Evolutionary conservation across 1,140 invertebrate species (phyloP).

Genomic region (Drosophila dunni): DNA sequence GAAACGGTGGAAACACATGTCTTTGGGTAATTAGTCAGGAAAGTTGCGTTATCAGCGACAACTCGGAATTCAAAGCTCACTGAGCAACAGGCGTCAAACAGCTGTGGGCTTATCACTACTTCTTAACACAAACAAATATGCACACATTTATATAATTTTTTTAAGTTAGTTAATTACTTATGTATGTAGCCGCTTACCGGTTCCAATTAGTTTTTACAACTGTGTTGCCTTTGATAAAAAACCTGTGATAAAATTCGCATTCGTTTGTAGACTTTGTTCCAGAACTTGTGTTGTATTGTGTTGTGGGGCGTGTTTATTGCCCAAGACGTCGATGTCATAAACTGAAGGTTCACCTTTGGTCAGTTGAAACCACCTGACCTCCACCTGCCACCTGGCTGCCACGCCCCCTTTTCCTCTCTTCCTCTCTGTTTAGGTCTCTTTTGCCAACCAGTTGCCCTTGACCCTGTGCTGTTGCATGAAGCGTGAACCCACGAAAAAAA

Average conservation of each 20-base stretch:
- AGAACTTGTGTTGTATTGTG: conserved; percentile 19
- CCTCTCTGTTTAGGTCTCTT: not conserved
- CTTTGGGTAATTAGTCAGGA: conserved; percentile 64
- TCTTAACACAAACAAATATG: no score
- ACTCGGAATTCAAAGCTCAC: conserved; percentile 16
- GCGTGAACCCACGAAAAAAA: conserved; percentile 24
- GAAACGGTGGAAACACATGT: conserved; percentile 49
- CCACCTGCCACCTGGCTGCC: not conserved
- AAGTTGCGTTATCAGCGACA: conserved; percentile 45
- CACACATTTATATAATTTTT: not conserved
- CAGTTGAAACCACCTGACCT: conserved; percentile 4
- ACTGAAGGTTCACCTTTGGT: conserved; percentile 46
- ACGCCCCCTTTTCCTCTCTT: not conserved
- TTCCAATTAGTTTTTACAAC: conserved; percentile 52
- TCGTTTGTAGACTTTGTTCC: conserved; percentile 60
- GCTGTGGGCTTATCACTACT: conserved; percentile 17
- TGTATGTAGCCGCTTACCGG: conserved; percentile 9
- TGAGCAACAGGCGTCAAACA: conserved; percentile 19
- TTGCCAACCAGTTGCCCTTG: conserved; percentile 61
- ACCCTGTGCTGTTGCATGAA: conserved; percentile 54
- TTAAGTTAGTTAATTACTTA: conserved; percentile 1
- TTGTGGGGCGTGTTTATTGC: conserved; percentile 26
- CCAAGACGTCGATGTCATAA: conserved; percentile 36
- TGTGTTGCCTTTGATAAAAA: conserved; percentile 51
- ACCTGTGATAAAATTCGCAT: conserved; percentile 57